Evolutionary conservation across 2,113 vertebrate species (phyloP).

Genomic region (Seriola rivoliana): DNA sequence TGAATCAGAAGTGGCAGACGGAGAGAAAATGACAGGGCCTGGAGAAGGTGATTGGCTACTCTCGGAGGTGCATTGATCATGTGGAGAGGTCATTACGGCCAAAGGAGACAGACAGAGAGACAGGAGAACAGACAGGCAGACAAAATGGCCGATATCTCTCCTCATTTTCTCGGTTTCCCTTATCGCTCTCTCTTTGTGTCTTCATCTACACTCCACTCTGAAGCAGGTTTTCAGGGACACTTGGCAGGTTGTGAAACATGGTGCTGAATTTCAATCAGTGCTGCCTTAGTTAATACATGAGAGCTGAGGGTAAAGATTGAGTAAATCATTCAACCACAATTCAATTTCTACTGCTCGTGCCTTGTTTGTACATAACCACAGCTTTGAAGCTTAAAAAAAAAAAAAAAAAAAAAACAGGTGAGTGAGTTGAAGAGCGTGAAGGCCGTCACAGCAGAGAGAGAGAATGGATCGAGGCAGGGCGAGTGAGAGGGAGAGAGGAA

Average conservation of each 20-base stretch:
- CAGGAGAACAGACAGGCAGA: conserved; percentile 42
- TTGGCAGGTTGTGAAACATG: conserved; percentile 54
- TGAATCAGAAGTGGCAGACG: conserved; percentile 41
- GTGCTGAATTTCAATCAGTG: conserved; percentile 70
- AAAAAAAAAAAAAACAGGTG: conserved; percentile 15
- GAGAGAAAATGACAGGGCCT: conserved; percentile 56
- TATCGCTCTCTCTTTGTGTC: conserved; percentile 55
- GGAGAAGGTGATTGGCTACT: conserved; percentile 60
- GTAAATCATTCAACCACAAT: conserved; percentile 57
- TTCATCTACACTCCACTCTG: conserved; percentile 67
- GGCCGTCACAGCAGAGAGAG: conserved; percentile 11
- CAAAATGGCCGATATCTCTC: conserved; percentile 32
- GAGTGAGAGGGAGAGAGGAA: conserved; percentile 16
- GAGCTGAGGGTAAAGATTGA: conserved; percentile 41
- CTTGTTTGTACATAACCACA: conserved; percentile 57
- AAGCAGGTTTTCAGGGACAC: conserved; percentile 73
- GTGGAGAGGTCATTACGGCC: conserved; percentile 57
- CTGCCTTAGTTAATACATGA: conserved; percentile 63
- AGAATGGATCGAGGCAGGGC: conserved; percentile 11
- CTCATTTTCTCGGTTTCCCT: conserved; percentile 51
- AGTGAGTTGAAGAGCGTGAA: conserved; percentile 15
- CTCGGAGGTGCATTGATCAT: conserved; percentile 62
- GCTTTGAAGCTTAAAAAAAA: conserved; percentile 9
- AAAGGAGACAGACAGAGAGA: conserved; percentile 46
- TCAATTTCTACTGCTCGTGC: conserved; percentile 52